Conservation (phyloP, 2,113 vertebrate species). For the Alexandromys fortis region DNA sequence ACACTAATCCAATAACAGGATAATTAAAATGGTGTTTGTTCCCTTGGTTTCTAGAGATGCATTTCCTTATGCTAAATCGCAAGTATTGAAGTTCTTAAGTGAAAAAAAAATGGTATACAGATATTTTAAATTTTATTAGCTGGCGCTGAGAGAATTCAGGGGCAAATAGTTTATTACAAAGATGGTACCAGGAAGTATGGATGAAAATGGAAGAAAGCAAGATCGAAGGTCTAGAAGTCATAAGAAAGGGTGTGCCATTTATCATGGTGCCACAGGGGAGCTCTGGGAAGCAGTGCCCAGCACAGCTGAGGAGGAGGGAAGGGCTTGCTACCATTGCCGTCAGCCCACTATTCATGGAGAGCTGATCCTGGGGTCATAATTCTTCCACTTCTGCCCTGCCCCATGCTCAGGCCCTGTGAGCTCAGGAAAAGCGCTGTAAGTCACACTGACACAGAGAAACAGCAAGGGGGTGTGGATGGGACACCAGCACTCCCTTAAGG, state of each 20-base stretch:
- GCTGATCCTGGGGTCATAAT: not conserved
- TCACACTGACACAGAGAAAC: not conserved
- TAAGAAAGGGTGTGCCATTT: not conserved
- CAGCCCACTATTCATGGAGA: slow-evolving; percentile 28
- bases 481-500: not conserved
- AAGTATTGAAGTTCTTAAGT: slow-evolving; percentile 6
- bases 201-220: not conserved
- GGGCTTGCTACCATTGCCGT: slow-evolving; percentile 30
- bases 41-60: not conserved
- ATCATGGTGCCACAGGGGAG: not conserved
- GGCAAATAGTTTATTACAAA: slow-evolving; percentile 37
- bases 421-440: slow-evolving; percentile 10
- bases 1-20: not conserved
- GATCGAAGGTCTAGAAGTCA: not conserved
- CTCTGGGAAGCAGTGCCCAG: not conserved
- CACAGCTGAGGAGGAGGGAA: not conserved
- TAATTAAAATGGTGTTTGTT: not conserved
- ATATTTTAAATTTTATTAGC: not conserved
- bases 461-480: not conserved
- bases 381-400: slow-evolving; percentile 27
- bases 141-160: not conserved
- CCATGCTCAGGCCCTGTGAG: not conserved
- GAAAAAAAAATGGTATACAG: not conserved
- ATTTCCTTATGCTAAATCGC: not conserved
- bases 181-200: not conserved